Evolutionary conservation across 1,140 invertebrate genomes (phyloP), one percentile per base, ranked within the genome.

Genomic region (Drosophila micromelanica): DNA sequence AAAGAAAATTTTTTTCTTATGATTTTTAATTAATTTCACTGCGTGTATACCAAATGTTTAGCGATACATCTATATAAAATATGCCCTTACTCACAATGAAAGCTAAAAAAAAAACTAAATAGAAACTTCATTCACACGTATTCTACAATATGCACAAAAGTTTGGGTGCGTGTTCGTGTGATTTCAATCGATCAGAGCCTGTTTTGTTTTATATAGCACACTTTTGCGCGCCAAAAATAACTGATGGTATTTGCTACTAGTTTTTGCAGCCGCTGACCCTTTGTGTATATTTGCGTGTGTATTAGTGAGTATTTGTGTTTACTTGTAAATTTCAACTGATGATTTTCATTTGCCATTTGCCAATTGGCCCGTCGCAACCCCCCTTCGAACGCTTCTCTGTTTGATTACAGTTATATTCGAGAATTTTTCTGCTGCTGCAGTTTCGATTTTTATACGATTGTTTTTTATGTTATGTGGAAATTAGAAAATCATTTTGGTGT

Each of bases 401-500:
- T 68, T 35, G 38, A 68, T 68, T 51, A 43, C 55, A 40, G 40
- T 52, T 48, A 55, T 56, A 27, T 64, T 37, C 48, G 30, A 68
- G n/a, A 46, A 12, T 61, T 68, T 54, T 48, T 20, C 11, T 59
- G 15, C 12, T 55, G 20, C 38, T 67, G 46, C 23, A 54, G 46
- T 63, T 59, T 37, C 52, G 5, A 23, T 61, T n/a, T 7, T 43
- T 63, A 74, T 60, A 54, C 13, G 48, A 27, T 43, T 57, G 45
- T 57, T 62, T 73, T 79, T 80, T 80, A 85, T 70, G 56, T 61
- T 35, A 76, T 79, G 82, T 87, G 82, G 82, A 87, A 79, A 87
- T 87, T 87, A 87, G 78, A 87, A 87, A 87, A 87, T 87, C 72
- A 87, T 59, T 87, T 86, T 76, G 60, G 48, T 81, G 27, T 78